phyloP scores from a whole-genome alignment of 2,888 invertebrate genomes.

The Nasonovia ribisnigri region DNA sequence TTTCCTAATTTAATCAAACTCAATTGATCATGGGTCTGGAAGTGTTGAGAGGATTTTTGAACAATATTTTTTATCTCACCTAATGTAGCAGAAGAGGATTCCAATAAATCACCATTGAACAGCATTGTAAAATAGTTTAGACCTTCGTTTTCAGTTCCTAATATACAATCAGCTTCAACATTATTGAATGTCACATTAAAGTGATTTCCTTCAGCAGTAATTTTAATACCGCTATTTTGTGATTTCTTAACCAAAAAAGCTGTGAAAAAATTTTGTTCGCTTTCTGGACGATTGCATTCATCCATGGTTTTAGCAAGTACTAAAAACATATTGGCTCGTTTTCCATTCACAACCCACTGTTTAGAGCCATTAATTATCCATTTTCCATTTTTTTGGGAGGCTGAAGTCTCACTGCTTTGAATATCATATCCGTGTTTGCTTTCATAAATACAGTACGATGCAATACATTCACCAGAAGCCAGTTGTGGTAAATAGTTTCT shows the following conservation, averaged over 20 bases:
- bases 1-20: conserved; percentile 39
- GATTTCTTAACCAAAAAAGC: conserved; percentile 49
- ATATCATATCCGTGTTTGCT: conserved; percentile 45
- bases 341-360: conserved; percentile 53
- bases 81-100: conserved; percentile 53
- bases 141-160: conserved; percentile 56
- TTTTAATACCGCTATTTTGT: neutral
- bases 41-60: neutral
- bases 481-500: conserved; percentile 38
- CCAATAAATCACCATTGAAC: conserved; percentile 32
- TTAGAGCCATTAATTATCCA: conserved; percentile 59
- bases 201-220: neutral
- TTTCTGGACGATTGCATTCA: conserved; percentile 62
- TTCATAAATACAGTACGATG: conserved; percentile 48
- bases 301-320: conserved; percentile 59
- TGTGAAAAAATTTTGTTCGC: conserved; percentile 13
- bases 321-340: conserved; percentile 44
- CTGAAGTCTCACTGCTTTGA: conserved; percentile 40
- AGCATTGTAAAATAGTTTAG: neutral
- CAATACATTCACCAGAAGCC: conserved; percentile 53
- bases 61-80: conserved; percentile 50
- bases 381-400: conserved; percentile 21
- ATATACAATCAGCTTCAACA: conserved; percentile 37
- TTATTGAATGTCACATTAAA: conserved; percentile 34
- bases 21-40: neutral